These are phyloP conservation scores for Nebria ingens DNA, from an alignment of 1,140 invertebrate genomes.

Conservation along the genomic window DNA sequence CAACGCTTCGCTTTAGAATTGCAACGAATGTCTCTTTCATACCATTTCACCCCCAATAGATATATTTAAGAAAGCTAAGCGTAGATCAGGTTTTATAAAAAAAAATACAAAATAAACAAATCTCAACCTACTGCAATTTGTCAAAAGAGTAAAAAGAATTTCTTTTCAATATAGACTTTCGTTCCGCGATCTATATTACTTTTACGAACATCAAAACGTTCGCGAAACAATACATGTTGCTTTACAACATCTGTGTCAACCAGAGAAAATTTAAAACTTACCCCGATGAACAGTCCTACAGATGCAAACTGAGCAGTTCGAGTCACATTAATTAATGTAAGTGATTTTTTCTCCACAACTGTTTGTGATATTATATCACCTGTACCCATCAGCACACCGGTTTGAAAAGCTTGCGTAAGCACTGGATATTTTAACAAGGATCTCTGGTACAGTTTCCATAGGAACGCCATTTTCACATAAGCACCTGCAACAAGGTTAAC, in stretches of 20 bases:
- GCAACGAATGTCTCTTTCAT: no score
- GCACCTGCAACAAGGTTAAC: no score
- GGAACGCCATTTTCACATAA: neutral
- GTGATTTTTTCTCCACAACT: slow-evolving; percentile 35
- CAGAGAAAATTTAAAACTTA: slow-evolving; percentile 30
- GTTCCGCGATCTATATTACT: neutral
- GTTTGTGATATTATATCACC: slow-evolving; percentile 42
- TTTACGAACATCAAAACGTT: neutral
- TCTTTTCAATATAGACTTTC: no score
- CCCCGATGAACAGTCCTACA: slow-evolving; percentile 39
- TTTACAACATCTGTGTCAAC: no score
- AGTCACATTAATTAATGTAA: slow-evolving; percentile 28
- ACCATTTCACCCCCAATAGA: no score
- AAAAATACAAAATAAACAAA: no score
- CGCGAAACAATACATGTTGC: neutral
- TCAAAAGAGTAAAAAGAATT: neutral
- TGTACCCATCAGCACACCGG: slow-evolving; percentile 38
- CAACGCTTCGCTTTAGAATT: no score
- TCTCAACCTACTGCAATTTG: neutral
- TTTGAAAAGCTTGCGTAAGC: slow-evolving; percentile 39
- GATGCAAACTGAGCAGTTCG: slow-evolving; percentile 38
- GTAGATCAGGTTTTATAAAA: no score
- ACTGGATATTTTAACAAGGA: slow-evolving; percentile 32
- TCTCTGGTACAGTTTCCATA: slow-evolving; percentile 29
- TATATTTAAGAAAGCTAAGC: no score